Evolutionary conservation across 2,113 vertebrate genomes (phyloP).

Genomic region (Lutjanus erythropterus): DNA sequence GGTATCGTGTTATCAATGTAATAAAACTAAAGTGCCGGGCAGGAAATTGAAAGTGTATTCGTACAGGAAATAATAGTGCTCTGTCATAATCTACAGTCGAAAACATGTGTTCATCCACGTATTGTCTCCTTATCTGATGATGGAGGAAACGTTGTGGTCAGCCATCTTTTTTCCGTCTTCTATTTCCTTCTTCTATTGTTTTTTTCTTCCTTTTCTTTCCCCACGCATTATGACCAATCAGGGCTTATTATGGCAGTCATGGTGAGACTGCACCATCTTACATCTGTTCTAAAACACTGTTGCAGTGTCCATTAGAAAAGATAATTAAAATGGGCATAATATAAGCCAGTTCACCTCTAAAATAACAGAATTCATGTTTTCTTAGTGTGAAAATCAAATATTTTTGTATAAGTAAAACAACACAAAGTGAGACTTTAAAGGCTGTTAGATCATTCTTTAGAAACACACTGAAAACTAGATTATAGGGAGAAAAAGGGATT

Average conservation of each 20-base stretch:
- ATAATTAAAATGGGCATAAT: constrained; percentile 5
- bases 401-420: not conserved
- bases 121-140: constrained; percentile 91
- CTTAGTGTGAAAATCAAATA: constrained; percentile 3
- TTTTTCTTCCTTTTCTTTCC: constrained; percentile 41
- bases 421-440: not conserved
- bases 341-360: not conserved
- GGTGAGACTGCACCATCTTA: constrained; percentile 1
- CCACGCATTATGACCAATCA: constrained; percentile 31
- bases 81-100: constrained; percentile 96
- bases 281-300: constrained; percentile 5
- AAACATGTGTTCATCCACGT: constrained; percentile 92
- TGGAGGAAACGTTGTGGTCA: constrained; percentile 74
- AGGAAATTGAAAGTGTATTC: constrained; percentile 99
- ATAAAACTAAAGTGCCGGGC: constrained; percentile 90
- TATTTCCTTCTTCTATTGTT: constrained; percentile 50
- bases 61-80: constrained; percentile 98
- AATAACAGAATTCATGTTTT: not conserved
- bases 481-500: too few relatives aligned
- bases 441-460: not conserved
- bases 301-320: not conserved
- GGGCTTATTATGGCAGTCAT: constrained; percentile 1
- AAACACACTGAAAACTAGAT: too few relatives aligned
- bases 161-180: constrained; percentile 49
- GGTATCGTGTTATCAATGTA: constrained; percentile 87